Conservation (phyloP, 2,113 vertebrate genomes). For the Pachyramphus minor region DNA sequence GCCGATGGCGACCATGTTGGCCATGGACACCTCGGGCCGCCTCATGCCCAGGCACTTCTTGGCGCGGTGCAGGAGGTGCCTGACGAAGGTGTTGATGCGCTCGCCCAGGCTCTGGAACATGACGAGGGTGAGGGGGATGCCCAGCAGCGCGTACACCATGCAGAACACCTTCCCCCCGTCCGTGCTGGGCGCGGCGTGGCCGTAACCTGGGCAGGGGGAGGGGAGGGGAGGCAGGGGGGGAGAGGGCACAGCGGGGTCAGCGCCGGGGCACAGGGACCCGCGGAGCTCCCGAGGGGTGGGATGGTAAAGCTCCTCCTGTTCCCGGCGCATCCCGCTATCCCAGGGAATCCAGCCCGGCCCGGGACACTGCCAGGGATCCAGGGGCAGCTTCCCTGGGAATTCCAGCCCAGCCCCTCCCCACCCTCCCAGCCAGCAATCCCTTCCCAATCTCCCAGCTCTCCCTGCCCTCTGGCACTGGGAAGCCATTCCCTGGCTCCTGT, state of each 20-base stretch:
- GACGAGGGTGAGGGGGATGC: conserved; percentile 94
- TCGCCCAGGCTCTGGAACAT: conserved; percentile 99
- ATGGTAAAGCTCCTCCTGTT: too few species aligned
- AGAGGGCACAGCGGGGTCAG: background rate
- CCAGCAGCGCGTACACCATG: conserved; percentile 95
- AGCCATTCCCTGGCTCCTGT: background rate
- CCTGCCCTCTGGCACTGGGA: background rate
- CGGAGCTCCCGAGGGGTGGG: too few species aligned
- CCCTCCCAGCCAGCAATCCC: too few species aligned
- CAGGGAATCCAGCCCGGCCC: rapidly evolving
- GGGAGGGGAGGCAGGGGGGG: too few species aligned
- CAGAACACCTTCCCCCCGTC: conserved; percentile 93
- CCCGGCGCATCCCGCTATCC: rapidly evolving
- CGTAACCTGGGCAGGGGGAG: conserved; percentile 85
- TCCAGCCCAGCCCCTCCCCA: background rate
- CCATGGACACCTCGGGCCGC: conserved; percentile 90
- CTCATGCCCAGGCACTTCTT: conserved; percentile 90
- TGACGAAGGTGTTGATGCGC: conserved; percentile 94
- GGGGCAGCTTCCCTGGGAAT: background rate
- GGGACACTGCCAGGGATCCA: background rate
- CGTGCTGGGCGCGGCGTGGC: conserved; percentile 93
- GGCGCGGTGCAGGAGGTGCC: conserved; percentile 86
- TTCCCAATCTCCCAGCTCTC: background rate
- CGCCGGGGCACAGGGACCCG: too few species aligned
- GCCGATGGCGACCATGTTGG: conserved; percentile 95